phyloP scores from a whole-genome alignment of 2,113 vertebrate species.

The Shinisaurus crocodilurus region DNA sequence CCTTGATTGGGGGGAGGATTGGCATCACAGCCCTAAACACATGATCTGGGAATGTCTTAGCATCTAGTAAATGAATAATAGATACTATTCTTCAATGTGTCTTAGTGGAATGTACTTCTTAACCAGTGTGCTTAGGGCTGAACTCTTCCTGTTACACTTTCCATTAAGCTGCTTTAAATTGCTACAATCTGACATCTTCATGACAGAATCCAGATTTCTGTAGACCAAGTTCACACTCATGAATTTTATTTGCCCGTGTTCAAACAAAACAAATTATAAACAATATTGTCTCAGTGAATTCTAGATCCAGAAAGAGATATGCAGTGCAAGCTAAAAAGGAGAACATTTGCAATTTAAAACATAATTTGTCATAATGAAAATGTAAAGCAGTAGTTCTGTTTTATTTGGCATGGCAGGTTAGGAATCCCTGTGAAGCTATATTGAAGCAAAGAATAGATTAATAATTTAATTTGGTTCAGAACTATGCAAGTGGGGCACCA shows the following conservation, averaged over 20 bases:
- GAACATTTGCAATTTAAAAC: constrained; percentile 98
- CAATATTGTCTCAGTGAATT: constrained; percentile 63
- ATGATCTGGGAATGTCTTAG: not conserved
- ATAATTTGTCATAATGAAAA: constrained; percentile 98
- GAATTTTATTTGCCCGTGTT: constrained; percentile 37
- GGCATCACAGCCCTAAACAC: not conserved
- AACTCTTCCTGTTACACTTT: constrained; percentile 14
- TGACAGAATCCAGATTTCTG: constrained; percentile 19
- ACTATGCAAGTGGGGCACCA: constrained; percentile 78
- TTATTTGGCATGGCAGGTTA: constrained; percentile 98
- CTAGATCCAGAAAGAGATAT: constrained; percentile 57
- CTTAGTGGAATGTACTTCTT: not conserved
- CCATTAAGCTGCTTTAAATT: constrained; percentile 1
- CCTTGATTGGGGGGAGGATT: constrained; percentile 18
- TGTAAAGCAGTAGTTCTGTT: constrained; percentile 97
- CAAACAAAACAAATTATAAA: constrained; percentile 68
- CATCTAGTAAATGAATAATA: not conserved
- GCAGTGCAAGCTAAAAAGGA: constrained; percentile 69
- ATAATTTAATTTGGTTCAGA: constrained; percentile 98
- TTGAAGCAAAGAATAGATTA: constrained; percentile 94
- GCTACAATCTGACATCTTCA: constrained; percentile 28
- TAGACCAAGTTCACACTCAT: not conserved
- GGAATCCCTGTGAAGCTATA: constrained; percentile 94
- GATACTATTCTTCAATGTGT: not conserved
- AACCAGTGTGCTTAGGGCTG: not conserved